A percentile compares a stretch with the other conserved stretches of the same genome.
Evolutionary conservation across 2,797 vertebrate species (phyloP).

Genomic region (Siniperca obscura): DNA sequence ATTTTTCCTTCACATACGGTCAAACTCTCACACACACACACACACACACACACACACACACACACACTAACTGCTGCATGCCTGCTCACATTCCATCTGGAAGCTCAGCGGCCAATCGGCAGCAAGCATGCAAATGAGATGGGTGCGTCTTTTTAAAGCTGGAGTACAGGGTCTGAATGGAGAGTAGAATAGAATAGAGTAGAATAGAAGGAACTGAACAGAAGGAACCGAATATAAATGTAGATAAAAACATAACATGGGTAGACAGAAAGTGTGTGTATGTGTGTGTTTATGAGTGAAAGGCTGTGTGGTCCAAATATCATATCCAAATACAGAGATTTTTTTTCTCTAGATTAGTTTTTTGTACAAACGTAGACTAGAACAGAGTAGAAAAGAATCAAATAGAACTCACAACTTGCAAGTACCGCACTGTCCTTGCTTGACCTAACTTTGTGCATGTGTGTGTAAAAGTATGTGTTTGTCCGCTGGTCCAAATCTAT

Average conservation of each 20-base stretch:
- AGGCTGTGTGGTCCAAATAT: not conserved
- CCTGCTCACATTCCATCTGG: slow-evolving; percentile 76
- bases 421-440: slow-evolving; percentile 2
- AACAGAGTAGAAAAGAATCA: not conserved
- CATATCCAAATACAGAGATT: accelerated
- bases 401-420: not conserved
- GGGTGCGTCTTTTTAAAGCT: slow-evolving; percentile 75
- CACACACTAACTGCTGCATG: slow-evolving; percentile 65
- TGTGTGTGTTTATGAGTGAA: not conserved
- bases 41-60: slow-evolving; percentile 44
- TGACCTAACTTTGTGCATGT: slow-evolving; percentile 4
- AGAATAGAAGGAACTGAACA: slow-evolving; percentile 5
- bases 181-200: slow-evolving; percentile 69
- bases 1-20: slow-evolving; percentile 49
- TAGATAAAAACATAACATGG: not conserved
- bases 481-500: not conserved
- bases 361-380: not conserved
- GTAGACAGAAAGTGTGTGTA: not conserved
- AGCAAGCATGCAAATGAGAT: slow-evolving; percentile 63
- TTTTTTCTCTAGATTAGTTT: not conserved
- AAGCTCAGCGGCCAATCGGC: slow-evolving; percentile 63
- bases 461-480: not conserved
- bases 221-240: not conserved
- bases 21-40: slow-evolving; percentile 31
- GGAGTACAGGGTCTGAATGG: slow-evolving; percentile 87